Base-by-base conservation (phyloP, 2,888 invertebrate genomes). In the Coelinius sp. region DNA sequence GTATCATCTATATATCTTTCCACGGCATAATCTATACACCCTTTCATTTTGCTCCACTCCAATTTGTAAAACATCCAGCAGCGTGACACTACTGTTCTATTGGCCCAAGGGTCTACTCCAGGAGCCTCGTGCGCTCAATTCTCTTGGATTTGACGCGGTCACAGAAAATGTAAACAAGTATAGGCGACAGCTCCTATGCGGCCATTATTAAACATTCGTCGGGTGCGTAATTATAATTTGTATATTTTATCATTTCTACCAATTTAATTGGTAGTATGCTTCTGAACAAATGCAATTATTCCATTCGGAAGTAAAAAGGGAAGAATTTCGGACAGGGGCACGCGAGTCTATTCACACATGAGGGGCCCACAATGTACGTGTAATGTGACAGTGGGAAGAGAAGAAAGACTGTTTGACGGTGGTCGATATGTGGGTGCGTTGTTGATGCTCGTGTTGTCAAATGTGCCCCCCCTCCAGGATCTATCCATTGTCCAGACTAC, bases 401-500 rank as follows among this genome's bases (percentile, higher is more conserved):
- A 67, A 20, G 56, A 41, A 68, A 46, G 10, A 62, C 10, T 24
- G 22, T 31, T 25, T 31, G 68, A 14, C 63, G 68, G 38, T 63
- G 74, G 74, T 67, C 52, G 70, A 46, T n/a, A n/a, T 76, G 67
- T 68, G 67, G 66, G 53, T 69, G 74, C 72, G 44, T 73, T 75
- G 73, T 68, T 71, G 73, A 74, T 68, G 71, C 72, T 66, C 71
- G 71, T 68, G 69, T 75, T 71, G 73, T 71, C 44, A 52, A 68
- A 38, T 49, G 49, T 68, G 68, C 44, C 78, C 83, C 44, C 78
- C 83, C 85, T 63, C 84, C 83, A 79, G 80, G 84, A 84, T 83
- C 81, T 78, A 77, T 74, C 84, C 79, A 85, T 85, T 85, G 85
- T 85, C 84, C 84, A 81, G 83, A 81, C 84, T 84, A 84, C 83